Percentiles rank a stretch among this genome's conserved stretches.
These are phyloP conservation scores for Nemotelus pantherinus DNA, from an alignment of 2,888 invertebrate genomes.

Conservation along the genomic window DNA sequence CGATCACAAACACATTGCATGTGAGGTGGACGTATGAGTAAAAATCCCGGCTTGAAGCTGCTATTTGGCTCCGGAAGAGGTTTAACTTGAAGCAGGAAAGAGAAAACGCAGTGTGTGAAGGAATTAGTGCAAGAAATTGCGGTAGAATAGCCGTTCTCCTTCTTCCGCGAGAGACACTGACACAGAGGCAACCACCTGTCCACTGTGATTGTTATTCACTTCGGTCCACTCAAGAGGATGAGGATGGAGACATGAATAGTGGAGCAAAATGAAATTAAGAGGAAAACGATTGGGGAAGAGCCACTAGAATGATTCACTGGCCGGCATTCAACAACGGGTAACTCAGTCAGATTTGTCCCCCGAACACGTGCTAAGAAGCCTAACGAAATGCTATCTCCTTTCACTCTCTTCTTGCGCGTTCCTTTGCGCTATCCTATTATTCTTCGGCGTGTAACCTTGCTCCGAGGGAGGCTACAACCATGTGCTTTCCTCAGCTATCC, in stretches of 20 bases:
- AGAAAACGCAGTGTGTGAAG: too few relatives aligned
- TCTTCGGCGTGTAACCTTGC: background rate
- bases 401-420: background rate
- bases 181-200: conserved; percentile 25
- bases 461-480: conserved; percentile 23
- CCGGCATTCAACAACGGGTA: background rate
- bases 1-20: background rate
- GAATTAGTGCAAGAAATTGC: too few relatives aligned
- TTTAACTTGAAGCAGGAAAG: too few relatives aligned
- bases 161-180: background rate
- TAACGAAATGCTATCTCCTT: conserved; percentile 3
- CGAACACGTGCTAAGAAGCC: conserved; percentile 15
- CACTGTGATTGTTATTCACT: background rate
- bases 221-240: background rate
- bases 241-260: background rate
- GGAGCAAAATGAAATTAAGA: conserved; percentile 23
- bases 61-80: too few relatives aligned
- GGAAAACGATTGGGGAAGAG: background rate
- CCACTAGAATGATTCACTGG: conserved; percentile 23
- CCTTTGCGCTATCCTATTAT: background rate
- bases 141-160: too few relatives aligned
- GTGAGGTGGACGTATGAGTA: background rate
- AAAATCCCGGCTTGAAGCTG: too few relatives aligned
- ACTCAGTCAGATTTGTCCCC: background rate
- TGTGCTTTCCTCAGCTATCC: conserved; percentile 26